phyloP scores from a whole-genome alignment of 2,113 vertebrate genomes.

The Cettia cetti region DNA sequence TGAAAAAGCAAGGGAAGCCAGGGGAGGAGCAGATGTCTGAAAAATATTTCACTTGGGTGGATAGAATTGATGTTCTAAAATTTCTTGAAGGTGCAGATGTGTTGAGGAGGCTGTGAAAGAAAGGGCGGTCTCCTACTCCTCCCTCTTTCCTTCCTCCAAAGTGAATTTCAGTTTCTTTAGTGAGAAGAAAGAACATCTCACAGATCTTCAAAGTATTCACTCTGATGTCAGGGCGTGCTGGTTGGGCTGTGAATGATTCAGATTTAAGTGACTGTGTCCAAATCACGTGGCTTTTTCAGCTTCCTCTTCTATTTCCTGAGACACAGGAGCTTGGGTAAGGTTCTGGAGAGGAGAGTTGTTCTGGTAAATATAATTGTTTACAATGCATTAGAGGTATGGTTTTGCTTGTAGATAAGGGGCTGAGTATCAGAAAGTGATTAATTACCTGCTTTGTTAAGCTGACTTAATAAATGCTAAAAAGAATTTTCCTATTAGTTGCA shows the following conservation, averaged over 20 bases:
- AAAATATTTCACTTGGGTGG: background rate
- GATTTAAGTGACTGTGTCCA: background rate
- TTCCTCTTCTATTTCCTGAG: slow-evolving; percentile 17
- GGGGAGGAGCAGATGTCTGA: background rate
- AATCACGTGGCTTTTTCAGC: background rate
- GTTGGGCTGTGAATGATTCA: background rate
- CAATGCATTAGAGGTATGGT: background rate
- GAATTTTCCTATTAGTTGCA: background rate
- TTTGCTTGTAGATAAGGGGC: background rate
- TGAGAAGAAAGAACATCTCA: background rate
- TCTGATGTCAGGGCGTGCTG: background rate
- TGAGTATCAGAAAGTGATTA: background rate
- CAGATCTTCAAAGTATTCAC: background rate
- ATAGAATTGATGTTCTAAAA: background rate
- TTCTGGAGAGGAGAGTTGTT: background rate
- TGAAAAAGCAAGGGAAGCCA: background rate
- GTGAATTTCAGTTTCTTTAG: background rate
- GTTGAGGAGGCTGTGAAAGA: slow-evolving; percentile 6
- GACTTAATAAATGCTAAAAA: background rate
- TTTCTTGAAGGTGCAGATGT: background rate
- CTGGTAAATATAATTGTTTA: background rate
- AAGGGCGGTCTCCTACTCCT: background rate
- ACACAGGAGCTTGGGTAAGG: background rate
- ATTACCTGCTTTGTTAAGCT: background rate
- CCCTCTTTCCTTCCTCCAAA: background rate